Base-by-base conservation (phyloP, 1,140 invertebrate species). In the Caenorhabditis latens region DNA sequence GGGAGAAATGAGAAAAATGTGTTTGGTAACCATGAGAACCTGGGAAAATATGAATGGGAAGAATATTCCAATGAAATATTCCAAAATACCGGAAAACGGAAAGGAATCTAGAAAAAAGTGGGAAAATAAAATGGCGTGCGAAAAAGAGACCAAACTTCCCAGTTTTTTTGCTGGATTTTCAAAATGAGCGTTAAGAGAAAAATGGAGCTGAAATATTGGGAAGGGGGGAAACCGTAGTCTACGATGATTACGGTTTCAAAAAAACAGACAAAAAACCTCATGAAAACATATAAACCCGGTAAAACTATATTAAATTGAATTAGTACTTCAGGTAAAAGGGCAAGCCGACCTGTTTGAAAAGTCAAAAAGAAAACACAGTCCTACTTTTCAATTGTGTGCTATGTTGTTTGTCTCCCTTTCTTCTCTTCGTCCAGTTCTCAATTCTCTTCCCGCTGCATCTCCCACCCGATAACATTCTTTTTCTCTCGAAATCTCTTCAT, bases 361-460 rank as follows among this genome's bases (percentile, higher is more conserved):
- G 65, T 71, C 42, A 48, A 71, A 71, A 46, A 71, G 43, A 71
- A 71, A 71, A 48, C 65, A 21, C 42, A 46, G 65, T 71, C 43
- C 58, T 6, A 71, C 61, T 63, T 71, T 43, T 65, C 24, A 65
- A 65, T 32, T 71, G 65, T 71, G 65, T 71, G 65, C 65, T 46
- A 48, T 71, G 65, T 46, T 71, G 65, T 71, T 71, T 71, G 65
- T 71, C 65, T 46, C 65, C 32, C 63, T 65, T 65, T 71, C 61
- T 63, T 63, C 61, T 71, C n/a, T 46, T 46, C 43, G 13, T 21
- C 65, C 65, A 43, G 65, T 67, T 67, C 63, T 67, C 24, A 42
- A 67, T 67, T 67, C 42, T 6, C 65, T 48, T 71, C 65, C 65
- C 65, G 65, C 65, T 46, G 65, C 65, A 71, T 71, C 65, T 71